Conservation (phyloP, 2,888 invertebrate genomes). For the Acleris sparsana region DNA sequence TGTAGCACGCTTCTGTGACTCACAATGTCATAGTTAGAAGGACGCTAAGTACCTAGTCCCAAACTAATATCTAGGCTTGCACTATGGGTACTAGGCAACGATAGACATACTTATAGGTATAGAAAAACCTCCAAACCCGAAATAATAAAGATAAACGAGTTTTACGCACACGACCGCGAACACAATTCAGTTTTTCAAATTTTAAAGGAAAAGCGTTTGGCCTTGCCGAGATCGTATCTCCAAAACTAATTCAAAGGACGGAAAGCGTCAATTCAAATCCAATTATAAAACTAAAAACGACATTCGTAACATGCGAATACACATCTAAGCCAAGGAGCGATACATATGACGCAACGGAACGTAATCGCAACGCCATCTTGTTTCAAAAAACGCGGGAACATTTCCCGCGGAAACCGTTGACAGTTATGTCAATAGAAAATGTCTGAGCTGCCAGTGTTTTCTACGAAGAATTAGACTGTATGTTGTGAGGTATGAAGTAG, state of each 20-base stretch:
- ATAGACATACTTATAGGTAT: too few relatives aligned
- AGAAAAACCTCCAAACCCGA: too few relatives aligned
- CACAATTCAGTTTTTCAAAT: background rate
- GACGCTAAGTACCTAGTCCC: too few relatives aligned
- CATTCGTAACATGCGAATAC: slow-evolving; percentile 27
- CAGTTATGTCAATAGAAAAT: slow-evolving; percentile 3
- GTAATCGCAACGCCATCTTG: slow-evolving; percentile 33
- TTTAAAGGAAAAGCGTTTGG: background rate
- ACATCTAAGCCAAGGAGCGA: slow-evolving; percentile 34
- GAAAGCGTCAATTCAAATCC: slow-evolving; percentile 24
- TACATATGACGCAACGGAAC: slow-evolving; percentile 34
- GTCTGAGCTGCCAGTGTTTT: slow-evolving; percentile 4
- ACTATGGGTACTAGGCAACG: too few relatives aligned
- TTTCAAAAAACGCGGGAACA: slow-evolving; percentile 36
- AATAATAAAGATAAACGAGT: background rate
- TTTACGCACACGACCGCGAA: background rate
- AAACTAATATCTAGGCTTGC: too few relatives aligned
- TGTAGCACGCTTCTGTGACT: too few relatives aligned
- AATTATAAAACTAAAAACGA: slow-evolving; percentile 31
- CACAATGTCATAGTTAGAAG: too few relatives aligned
- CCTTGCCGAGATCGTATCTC: slow-evolving; percentile 1
- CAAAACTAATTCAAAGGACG: slow-evolving; percentile 24
- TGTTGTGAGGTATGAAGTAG: background rate
- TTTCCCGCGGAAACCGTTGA: slow-evolving; percentile 31
- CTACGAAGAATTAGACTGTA: background rate